Conservation (phyloP, 2,113 vertebrate species). For the Aleadryas rufinucha region DNA sequence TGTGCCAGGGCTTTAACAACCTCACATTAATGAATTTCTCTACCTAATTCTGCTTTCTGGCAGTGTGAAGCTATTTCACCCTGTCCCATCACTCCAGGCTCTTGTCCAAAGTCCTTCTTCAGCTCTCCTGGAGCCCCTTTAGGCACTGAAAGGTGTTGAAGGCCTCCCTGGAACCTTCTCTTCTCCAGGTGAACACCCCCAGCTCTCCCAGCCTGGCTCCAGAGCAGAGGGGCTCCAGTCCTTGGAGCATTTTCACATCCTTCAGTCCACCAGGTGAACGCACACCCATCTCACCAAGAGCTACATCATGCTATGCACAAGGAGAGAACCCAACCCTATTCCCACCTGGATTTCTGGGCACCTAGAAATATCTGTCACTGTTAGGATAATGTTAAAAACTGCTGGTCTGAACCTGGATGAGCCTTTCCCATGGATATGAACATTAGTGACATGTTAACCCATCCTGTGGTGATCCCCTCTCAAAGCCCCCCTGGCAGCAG, state of each 20-base stretch:
- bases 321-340: not conserved
- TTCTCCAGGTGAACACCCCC: not conserved
- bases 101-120: not conserved
- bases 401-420: not conserved
- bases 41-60: not conserved
- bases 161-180: not conserved
- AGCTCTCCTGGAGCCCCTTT: not conserved
- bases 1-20: not conserved
- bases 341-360: not conserved
- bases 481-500: not conserved
- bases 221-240: not conserved
- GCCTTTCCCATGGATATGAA: not conserved
- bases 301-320: accelerated
- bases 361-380: not conserved
- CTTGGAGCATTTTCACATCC: not conserved
- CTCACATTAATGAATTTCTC: not conserved
- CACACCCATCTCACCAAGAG: not conserved
- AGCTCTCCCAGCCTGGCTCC: not conserved
- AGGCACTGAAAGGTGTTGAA: not conserved
- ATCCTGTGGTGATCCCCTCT: not conserved
- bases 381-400: not conserved
- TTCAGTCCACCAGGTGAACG: not conserved
- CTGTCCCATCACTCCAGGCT: not conserved
- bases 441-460: not conserved
- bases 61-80: not conserved